phyloP scores from a whole-genome alignment of 2,113 vertebrate species.

The Aviceda subcristata region DNA sequence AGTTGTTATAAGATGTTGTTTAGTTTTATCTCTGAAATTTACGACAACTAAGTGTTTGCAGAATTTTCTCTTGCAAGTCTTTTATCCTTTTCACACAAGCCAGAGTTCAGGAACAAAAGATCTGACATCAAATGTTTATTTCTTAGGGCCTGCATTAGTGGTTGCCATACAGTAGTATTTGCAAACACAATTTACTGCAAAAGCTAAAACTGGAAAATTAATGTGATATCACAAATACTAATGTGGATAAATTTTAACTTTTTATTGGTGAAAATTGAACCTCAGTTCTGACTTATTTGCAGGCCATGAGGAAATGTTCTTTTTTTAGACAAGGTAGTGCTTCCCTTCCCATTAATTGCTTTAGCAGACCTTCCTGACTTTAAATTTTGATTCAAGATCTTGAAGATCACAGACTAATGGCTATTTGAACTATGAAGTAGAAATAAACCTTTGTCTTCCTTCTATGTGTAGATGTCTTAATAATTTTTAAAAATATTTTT shows the following conservation, averaged over 20 bases:
- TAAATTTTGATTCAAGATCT: neutral
- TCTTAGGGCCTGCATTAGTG: neutral
- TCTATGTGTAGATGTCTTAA: neutral
- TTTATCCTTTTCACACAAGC: neutral
- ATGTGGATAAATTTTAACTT: neutral
- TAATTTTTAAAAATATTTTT: neutral
- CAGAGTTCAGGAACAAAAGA: neutral
- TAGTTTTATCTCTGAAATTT: neutral
- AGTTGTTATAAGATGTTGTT: neutral
- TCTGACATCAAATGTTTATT: neutral
- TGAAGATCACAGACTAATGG: neutral
- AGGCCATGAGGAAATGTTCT: neutral
- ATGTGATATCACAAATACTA: neutral
- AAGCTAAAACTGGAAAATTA: neutral
- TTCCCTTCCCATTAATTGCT: neutral
- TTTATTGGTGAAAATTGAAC: neutral
- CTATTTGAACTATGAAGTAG: neutral
- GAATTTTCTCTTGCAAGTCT: neutral
- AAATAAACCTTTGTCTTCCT: neutral
- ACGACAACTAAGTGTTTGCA: neutral
- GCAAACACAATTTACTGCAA: neutral
- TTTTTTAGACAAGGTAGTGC: neutral
- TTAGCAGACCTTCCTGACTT: neutral
- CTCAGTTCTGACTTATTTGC: neutral
- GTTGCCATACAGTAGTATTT: neutral